Conservation (phyloP, 35 echinoderm and acorn worm genomes). For the Ophiothrix spiculata region DNA sequence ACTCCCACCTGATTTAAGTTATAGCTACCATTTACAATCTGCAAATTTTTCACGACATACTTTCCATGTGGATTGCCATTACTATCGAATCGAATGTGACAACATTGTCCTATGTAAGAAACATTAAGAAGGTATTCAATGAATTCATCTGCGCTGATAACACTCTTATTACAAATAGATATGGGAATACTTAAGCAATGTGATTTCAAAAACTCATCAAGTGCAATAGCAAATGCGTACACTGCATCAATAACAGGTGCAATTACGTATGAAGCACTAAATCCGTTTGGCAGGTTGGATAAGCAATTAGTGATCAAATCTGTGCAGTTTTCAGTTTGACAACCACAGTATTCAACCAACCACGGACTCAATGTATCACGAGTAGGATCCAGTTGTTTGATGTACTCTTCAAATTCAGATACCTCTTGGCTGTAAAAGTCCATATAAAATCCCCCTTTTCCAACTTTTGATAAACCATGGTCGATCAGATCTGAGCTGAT, state of each 20-base stretch:
- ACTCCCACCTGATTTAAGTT: constrained; percentile 6
- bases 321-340: neutral
- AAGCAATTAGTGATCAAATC: neutral
- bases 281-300: neutral
- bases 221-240: constrained; percentile 30
- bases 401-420: constrained; percentile 18
- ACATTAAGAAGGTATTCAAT: constrained; percentile 25
- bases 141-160: neutral
- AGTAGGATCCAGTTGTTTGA: neutral
- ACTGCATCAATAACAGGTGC: constrained; percentile 39
- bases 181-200: too few species aligned
- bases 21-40: constrained; percentile 22
- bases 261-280: constrained; percentile 22
- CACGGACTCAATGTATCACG: constrained; percentile 13
- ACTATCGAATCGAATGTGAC: constrained; percentile 13
- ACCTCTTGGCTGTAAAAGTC: constrained; percentile 26
- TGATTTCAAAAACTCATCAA: neutral
- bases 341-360: constrained; percentile 18
- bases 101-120: neutral
- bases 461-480: neutral
- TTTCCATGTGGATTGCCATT: constrained; percentile 37
- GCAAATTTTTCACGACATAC: constrained; percentile 42
- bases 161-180: neutral
- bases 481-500: constrained; percentile 13
- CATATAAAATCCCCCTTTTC: constrained; percentile 27